Evolutionary conservation across 2,797 vertebrate genomes (phyloP).

Genomic region (Galago senegalensis): DNA sequence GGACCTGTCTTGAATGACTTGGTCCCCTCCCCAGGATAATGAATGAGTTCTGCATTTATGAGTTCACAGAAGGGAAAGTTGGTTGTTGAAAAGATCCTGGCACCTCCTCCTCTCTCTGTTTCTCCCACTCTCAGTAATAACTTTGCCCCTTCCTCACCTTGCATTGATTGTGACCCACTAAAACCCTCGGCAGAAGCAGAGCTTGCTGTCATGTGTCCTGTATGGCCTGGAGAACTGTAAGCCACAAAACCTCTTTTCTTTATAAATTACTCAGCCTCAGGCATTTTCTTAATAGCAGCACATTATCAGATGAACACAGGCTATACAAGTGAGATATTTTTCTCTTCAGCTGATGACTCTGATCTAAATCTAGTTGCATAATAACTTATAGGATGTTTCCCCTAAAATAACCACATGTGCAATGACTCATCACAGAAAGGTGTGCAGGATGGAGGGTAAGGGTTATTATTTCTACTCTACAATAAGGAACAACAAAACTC

Average conservation of each 20-base stretch:
- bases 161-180: neutral
- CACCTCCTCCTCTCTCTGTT: neutral
- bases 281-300: neutral
- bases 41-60: neutral
- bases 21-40: neutral
- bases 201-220: neutral
- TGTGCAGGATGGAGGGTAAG: neutral
- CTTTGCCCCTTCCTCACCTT: neutral
- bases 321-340: neutral
- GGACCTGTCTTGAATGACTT: neutral
- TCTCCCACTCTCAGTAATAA: neutral
- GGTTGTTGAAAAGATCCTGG: neutral
- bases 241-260: neutral
- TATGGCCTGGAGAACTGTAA: neutral
- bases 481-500: neutral
- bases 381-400: neutral
- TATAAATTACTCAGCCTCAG: neutral
- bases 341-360: neutral
- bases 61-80: neutral
- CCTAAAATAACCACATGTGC: neutral
- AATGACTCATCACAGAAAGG: neutral
- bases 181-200: neutral
- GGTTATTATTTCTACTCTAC: neutral
- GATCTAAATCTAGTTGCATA: neutral
- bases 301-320: neutral